phyloP scores from a whole-genome alignment of 2,797 vertebrate species.

The Alectoris magna region DNA sequence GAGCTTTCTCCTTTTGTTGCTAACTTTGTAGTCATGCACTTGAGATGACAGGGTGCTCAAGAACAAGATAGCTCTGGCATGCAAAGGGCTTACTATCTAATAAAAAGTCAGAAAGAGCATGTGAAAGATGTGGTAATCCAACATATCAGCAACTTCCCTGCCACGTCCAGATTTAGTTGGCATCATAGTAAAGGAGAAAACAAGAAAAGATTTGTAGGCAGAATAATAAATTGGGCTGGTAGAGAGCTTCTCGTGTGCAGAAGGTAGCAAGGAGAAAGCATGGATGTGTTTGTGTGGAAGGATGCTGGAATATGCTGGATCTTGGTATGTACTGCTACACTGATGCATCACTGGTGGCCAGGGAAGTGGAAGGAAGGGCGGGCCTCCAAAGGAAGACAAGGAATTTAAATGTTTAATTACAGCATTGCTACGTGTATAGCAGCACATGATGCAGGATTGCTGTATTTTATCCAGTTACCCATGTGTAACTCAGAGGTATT shows the following conservation, averaged over 20 bases:
- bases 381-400: not conserved
- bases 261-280: not conserved
- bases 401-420: not conserved
- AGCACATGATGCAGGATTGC: not conserved
- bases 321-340: too few relatives aligned
- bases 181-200: not conserved
- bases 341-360: accelerated
- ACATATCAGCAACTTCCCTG: not conserved
- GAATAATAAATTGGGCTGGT: not conserved
- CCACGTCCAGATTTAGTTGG: not conserved
- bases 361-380: not conserved
- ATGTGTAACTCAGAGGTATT: not conserved
- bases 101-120: not conserved
- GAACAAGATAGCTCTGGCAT: not conserved
- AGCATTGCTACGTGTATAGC: not conserved
- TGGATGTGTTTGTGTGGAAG: not conserved
- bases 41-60: not conserved
- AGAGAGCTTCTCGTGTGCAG: not conserved
- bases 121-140: not conserved
- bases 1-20: not conserved
- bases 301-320: not conserved
- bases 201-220: not conserved
- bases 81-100: not conserved
- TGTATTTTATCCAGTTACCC: not conserved
- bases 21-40: not conserved